Conservation (phyloP, 2,797 vertebrate genomes). For the Pseudochaenichthys georgianus region DNA sequence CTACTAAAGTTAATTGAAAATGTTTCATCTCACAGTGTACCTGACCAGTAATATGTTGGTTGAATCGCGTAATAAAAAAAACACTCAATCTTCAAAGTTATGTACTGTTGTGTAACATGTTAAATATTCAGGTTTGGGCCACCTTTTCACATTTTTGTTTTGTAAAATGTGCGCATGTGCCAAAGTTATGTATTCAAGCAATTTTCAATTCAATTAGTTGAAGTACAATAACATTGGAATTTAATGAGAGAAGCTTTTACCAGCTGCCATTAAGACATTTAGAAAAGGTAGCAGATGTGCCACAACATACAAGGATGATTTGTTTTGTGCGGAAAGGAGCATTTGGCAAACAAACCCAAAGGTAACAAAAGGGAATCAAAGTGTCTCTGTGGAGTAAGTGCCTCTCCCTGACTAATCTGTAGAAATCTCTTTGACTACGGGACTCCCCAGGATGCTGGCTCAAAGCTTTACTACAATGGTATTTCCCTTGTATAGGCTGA, state of each 20-base stretch:
- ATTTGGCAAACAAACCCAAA: conserved; percentile 43
- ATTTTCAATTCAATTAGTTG: neutral
- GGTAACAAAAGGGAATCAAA: conserved; percentile 51
- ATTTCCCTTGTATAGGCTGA: conserved; percentile 66
- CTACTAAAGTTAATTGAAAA: neutral
- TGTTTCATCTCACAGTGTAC: neutral
- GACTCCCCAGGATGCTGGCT: conserved; percentile 72
- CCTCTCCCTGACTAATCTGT: conserved; percentile 62
- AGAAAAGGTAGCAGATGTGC: neutral
- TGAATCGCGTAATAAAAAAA: too few relatives aligned
- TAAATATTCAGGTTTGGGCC: neutral
- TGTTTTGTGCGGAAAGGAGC: conserved; percentile 28
- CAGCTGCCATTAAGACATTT: neutral
- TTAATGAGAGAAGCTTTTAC: neutral
- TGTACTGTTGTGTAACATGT: neutral
- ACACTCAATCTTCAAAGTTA: neutral
- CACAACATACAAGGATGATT: neutral
- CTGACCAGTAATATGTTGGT: neutral
- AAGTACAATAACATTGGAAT: too few relatives aligned
- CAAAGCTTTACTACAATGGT: conserved; percentile 74
- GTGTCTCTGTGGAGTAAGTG: conserved; percentile 53
- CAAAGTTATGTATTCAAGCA: neutral
- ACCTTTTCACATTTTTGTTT: neutral
- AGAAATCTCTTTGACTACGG: conserved; percentile 73
- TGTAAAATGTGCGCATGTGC: neutral